Evolutionary conservation across 2,113 vertebrate genomes (phyloP), one percentile per base, ranked within the genome.

Genomic region (Sapajus apella): DNA sequence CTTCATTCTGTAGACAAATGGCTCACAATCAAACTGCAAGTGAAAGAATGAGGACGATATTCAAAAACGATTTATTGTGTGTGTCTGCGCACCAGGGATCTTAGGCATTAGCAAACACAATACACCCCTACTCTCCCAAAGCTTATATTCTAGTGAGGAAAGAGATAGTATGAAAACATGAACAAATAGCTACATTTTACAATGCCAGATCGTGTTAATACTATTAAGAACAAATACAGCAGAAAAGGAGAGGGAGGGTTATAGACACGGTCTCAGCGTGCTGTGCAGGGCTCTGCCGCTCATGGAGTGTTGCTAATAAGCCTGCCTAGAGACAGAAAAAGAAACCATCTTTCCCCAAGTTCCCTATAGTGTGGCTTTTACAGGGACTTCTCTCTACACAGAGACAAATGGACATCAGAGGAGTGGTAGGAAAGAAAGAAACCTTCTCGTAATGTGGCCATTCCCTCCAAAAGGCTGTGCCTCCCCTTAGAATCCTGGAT

Each of bases 231-330:
- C 16, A 93, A 72, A n/a, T 0, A 37, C 64, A 88, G 25, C 35
- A 61, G 47, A 21, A 70, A 55, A 75, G 5, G 23, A 3, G 35
- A 18, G 20, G 11, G 8, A 25, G 61, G 43, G 66, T 40, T n/a
- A 23, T 56, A 32, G 37, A 47, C 52, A 72, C 1, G 8, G n/a
- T 21, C 8, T 47, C 35, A 45, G 8, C 30, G 23, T 1, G 8
- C n/a, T 27, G 16, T 5, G 8, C 32, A 11, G 43, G 56, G 2
- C 6, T 35, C 52, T 52, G 81, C 43, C 17, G 37, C 40, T 45
- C 27, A 0, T 18, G 37, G 2, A 2, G 6, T n/a, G 23, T 81
- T 43, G 2, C 25, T 35, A 5, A 30, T 8, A 58, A 43, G 3
- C 2, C 43, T 30, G 20, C 35, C 37, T 32, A 0, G 8, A 50